A percentile compares a stretch with the other conserved stretches of the same genome.
Evolutionary conservation across 2,888 invertebrate species (phyloP).

Genomic region (Thecophora atra): DNA sequence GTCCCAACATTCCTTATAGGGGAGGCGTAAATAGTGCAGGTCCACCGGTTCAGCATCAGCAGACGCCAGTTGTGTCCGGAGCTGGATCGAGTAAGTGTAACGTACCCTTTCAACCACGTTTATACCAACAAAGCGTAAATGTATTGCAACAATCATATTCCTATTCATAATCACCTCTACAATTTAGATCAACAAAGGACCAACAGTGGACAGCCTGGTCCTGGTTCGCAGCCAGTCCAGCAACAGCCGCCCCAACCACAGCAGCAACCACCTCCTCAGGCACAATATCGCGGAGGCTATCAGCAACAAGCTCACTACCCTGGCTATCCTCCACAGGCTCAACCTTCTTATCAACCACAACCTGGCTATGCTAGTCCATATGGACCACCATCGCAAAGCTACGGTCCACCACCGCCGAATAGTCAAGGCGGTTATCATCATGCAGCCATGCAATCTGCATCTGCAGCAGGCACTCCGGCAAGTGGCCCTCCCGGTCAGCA

Average conservation of each 20-base stretch:
- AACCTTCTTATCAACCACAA: slow-evolving; percentile 69
- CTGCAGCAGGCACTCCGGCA: slow-evolving; percentile 62
- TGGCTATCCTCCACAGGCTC: slow-evolving; percentile 68
- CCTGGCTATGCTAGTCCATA: slow-evolving; percentile 69
- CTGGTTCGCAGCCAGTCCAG: slow-evolving; percentile 43
- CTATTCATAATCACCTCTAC: too few relatives aligned
- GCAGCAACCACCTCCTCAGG: slow-evolving; percentile 70
- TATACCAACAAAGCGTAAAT: not conserved
- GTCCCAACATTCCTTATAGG: slow-evolving; percentile 52
- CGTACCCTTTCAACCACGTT: slow-evolving; percentile 33
- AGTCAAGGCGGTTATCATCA: slow-evolving; percentile 70
- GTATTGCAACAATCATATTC: too few relatives aligned
- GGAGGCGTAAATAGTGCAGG: slow-evolving; percentile 47
- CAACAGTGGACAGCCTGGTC: slow-evolving; percentile 59
- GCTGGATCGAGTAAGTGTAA: slow-evolving; percentile 54
- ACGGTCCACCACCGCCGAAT: slow-evolving; percentile 69
- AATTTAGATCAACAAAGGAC: slow-evolving; percentile 69
- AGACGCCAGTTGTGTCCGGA: slow-evolving; percentile 42
- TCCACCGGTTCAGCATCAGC: slow-evolving; percentile 51
- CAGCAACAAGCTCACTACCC: slow-evolving; percentile 69
- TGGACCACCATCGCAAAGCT: slow-evolving; percentile 67
- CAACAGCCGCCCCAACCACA: slow-evolving; percentile 59
- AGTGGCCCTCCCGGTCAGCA: slow-evolving; percentile 61
- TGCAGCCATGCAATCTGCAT: slow-evolving; percentile 65
- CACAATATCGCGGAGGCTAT: slow-evolving; percentile 69